phyloP scores from a whole-genome alignment of 2,113 vertebrate species.

The Prolemur simus region DNA sequence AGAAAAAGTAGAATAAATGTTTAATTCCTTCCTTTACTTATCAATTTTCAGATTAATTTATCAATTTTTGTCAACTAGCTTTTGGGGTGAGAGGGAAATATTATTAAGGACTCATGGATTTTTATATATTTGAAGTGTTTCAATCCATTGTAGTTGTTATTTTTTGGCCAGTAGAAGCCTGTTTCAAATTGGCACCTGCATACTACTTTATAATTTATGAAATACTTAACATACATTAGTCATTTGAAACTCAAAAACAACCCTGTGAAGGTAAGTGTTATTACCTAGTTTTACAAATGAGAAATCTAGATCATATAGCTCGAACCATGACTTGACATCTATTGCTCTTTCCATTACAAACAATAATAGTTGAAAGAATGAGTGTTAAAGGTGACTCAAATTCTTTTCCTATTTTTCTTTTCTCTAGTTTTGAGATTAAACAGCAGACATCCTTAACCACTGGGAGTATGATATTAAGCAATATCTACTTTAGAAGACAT shows the following conservation, averaged over 20 bases:
- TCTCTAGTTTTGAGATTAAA: constrained; percentile 50
- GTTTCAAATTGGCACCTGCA: not conserved
- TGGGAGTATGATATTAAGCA: constrained; percentile 66
- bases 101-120: not conserved
- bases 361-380: constrained; percentile 8
- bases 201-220: constrained; percentile 35
- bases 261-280: not conserved
- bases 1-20: constrained; percentile 31
- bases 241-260: constrained; percentile 21
- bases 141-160: not conserved
- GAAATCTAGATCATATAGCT: not conserved
- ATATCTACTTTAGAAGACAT: constrained; percentile 65
- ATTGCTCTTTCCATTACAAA: constrained; percentile 41
- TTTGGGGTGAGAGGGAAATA: not conserved
- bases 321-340: not conserved
- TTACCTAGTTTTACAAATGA: constrained; percentile 1
- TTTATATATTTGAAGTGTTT: constrained; percentile 40
- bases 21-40: constrained; percentile 10
- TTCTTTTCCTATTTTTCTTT: not conserved
- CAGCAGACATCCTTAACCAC: constrained; percentile 44
- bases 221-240: not conserved
- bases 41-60: not conserved
- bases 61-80: not conserved
- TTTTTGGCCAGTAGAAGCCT: not conserved
- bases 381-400: not conserved